Evolutionary conservation across 2,888 invertebrate species (phyloP).

Genomic region (Drosophila emarginata): DNA sequence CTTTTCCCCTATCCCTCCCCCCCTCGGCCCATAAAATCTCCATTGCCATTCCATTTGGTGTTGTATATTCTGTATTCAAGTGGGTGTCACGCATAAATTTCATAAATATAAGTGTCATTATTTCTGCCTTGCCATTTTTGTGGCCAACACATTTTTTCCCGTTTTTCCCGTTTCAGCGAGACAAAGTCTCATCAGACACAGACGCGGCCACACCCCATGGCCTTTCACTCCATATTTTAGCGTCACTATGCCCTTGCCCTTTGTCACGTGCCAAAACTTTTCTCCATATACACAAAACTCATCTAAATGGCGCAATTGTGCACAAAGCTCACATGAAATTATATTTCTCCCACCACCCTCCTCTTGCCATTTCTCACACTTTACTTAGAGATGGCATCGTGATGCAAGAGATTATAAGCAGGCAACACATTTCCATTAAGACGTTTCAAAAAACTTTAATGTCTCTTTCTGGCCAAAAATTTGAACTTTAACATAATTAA

Average conservation of each 20-base stretch:
- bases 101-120: constrained; percentile 78
- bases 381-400: constrained; percentile 30
- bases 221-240: constrained; percentile 21
- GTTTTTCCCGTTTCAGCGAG: constrained; percentile 10
- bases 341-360: constrained; percentile 17
- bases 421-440: background rate
- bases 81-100: constrained; percentile 80
- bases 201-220: constrained; percentile 5
- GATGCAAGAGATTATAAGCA: background rate
- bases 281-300: constrained; percentile 50
- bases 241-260: constrained; percentile 44
- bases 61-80: constrained; percentile 52
- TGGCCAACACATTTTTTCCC: constrained; percentile 38
- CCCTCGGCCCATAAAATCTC: background rate
- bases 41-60: background rate
- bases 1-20: background rate
- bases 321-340: constrained; percentile 64
- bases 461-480: too few relatives aligned
- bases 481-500: too few relatives aligned
- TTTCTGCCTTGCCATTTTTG: constrained; percentile 67
- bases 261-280: constrained; percentile 74
- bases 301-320: constrained; percentile 77
- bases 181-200: constrained; percentile 32
- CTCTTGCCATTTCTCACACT: background rate
- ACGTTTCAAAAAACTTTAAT: background rate